These are phyloP conservation scores for Pseudomyrmex cubaensis DNA, from an alignment of 1,140 invertebrate genomes.

Conservation along the genomic window DNA sequence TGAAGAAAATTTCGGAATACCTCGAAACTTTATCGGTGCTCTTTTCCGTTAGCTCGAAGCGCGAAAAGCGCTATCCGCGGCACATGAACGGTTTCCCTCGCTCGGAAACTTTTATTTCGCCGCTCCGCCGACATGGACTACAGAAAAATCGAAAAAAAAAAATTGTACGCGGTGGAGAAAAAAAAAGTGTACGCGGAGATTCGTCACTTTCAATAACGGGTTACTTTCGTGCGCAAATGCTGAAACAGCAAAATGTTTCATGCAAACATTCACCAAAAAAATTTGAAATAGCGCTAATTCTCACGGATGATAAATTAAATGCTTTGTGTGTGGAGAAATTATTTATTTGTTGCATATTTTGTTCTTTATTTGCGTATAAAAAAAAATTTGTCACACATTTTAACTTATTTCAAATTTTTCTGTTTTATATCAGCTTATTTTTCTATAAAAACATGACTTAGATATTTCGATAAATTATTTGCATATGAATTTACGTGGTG, in stretches of 20 bases:
- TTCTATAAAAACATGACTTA: background rate
- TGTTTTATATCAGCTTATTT: background rate
- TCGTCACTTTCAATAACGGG: conserved; percentile 51
- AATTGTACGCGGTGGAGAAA: background rate
- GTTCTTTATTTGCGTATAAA: background rate
- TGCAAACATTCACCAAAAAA: conserved; percentile 3
- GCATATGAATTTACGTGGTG: background rate
- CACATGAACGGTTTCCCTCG: conserved; percentile 74
- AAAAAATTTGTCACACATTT: background rate
- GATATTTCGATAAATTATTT: background rate
- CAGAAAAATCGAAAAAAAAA: conserved; percentile 46
- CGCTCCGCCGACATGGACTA: conserved; percentile 62
- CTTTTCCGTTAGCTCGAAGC: conserved; percentile 65
- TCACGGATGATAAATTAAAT: too few species aligned
- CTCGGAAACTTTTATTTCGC: conserved; percentile 80
- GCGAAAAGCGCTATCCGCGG: conserved; percentile 68
- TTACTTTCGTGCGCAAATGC: background rate
- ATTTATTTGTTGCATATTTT: background rate
- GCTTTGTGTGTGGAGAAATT: conserved; percentile 7
- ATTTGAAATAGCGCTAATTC: background rate
- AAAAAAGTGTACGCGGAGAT: conserved; percentile 42
- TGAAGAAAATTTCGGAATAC: conserved; percentile 72
- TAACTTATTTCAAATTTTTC: background rate
- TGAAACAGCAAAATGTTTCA: background rate
- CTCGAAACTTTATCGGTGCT: conserved; percentile 73